Evolutionary conservation across 2,888 invertebrate genomes (phyloP), one percentile per base, ranked within the genome.

Genomic region (Pharmacophagus antenor): DNA sequence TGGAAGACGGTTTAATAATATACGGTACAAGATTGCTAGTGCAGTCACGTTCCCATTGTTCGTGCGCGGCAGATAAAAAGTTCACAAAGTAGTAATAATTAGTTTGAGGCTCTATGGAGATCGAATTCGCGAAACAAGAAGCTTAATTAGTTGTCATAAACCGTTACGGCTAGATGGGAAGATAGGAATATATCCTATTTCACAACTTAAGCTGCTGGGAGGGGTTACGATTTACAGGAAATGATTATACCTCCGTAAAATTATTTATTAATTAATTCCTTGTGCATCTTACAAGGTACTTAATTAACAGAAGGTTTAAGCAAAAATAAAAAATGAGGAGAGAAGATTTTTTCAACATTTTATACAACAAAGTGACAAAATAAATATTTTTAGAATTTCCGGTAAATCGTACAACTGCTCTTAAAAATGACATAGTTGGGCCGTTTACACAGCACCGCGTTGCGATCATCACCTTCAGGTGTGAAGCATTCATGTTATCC

Each of bases 41-140:
- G 69, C 82, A 80, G 85, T 88, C 89, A 90, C 90, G 90, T 88
- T 84, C 72, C 84, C 88, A 88, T 89, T 88, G 88, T 89, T 83
- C 80, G 77, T 73, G 73, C 73, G 76, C 79, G 82, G 80, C 74
- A 75, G 84, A 85, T 83, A 88, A 89, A 88, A 89, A 88, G 80
- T 82, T 80, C 82, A 80, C 79, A 73, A 79, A 78, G 79, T 80
- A 74, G 80, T 79, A 84, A 86, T 87, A 78, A 90, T 88, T 86
- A 84, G 81, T 83, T 84, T 81, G 83, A 81, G 82, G 72, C 66
- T 63, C 63, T 69, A 81, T 76, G 78, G 72, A 68, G 71, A 80
- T 74, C 73, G 72, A 77, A 73, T 70, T 76, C 77, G 70, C 70
- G 73, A 78, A 79, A 85, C 84, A 84, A 86, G 85, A 80, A 88